A percentile compares a stretch with the other conserved stretches of the same genome.
Conservation (phyloP, 64 coral and sea anemone genomes). For the Porites australiensis region DNA sequence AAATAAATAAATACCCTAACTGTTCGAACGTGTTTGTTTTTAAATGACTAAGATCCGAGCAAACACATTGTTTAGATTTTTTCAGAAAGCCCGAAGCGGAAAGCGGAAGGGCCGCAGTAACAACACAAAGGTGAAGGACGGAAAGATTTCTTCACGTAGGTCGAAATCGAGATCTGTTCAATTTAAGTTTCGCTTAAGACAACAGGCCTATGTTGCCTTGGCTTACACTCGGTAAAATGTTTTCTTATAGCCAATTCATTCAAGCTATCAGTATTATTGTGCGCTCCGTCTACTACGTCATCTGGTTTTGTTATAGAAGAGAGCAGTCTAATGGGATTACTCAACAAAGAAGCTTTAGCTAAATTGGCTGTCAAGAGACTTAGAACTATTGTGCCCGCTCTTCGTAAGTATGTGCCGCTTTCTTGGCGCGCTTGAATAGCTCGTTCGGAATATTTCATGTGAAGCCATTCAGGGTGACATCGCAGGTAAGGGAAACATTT, state of each 20-base stretch:
- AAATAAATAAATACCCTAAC: not conserved
- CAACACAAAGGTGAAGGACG: not conserved
- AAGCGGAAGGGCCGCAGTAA: not conserved
- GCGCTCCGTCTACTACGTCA: not conserved
- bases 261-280: not conserved
- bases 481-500: not conserved
- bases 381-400: not conserved
- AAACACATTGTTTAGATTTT: slow-evolving; percentile 30
- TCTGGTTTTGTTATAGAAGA: slow-evolving; percentile 11
- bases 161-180: not conserved
- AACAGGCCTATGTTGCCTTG: not conserved
- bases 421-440: not conserved
- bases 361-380: slow-evolving; percentile 22
- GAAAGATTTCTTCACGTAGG: slow-evolving; percentile 23
- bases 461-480: not conserved
- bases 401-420: not conserved
- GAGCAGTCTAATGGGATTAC: slow-evolving; percentile 16
- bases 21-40: not conserved
- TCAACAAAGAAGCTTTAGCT: slow-evolving; percentile 21
- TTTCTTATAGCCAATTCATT: not conserved
- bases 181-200: not conserved
- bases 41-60: not conserved
- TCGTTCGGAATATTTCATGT: not conserved
- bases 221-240: not conserved
- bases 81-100: slow-evolving; percentile 18